phyloP scores from a whole-genome alignment of 2,888 invertebrate genomes.

The Protonemura montana region DNA sequence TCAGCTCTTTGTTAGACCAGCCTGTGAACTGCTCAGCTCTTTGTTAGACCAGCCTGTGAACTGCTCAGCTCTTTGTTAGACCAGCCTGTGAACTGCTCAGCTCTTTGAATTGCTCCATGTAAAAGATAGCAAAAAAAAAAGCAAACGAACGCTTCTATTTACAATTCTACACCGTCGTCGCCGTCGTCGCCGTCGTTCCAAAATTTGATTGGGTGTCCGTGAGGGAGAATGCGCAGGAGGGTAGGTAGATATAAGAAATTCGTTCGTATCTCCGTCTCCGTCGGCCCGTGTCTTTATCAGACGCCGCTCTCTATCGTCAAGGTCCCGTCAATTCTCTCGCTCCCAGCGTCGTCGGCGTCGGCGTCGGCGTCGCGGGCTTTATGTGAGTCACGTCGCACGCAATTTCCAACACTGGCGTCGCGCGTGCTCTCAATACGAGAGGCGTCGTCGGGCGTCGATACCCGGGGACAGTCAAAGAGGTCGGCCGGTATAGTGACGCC shows the following conservation, averaged over 20 bases:
- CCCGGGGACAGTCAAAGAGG: constrained; percentile 25
- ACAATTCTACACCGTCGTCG: background rate
- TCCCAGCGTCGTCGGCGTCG: constrained; percentile 22
- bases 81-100: background rate
- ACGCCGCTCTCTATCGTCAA: constrained; percentile 15
- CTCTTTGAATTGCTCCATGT: background rate
- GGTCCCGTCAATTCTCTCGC: background rate
- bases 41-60: too few species aligned
- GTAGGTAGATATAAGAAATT: constrained; percentile 7
- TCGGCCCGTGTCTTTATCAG: constrained; percentile 20
- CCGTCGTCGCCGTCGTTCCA: background rate
- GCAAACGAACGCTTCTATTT: background rate
- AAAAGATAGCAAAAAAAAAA: background rate
- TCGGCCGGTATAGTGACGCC: background rate
- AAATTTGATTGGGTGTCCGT: constrained; percentile 1
- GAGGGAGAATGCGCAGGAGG: background rate
- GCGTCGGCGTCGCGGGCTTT: background rate
- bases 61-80: background rate
- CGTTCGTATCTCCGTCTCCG: background rate
- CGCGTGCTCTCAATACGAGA: constrained; percentile 31
- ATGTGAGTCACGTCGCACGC: constrained; percentile 40
- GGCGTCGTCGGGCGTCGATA: background rate
- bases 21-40: too few species aligned
- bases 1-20: too few species aligned
- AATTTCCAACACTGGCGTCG: constrained; percentile 38